These are phyloP conservation scores for Sebastes alutus DNA, from an alignment of 2,797 vertebrate species.

Conservation along the genomic window DNA sequence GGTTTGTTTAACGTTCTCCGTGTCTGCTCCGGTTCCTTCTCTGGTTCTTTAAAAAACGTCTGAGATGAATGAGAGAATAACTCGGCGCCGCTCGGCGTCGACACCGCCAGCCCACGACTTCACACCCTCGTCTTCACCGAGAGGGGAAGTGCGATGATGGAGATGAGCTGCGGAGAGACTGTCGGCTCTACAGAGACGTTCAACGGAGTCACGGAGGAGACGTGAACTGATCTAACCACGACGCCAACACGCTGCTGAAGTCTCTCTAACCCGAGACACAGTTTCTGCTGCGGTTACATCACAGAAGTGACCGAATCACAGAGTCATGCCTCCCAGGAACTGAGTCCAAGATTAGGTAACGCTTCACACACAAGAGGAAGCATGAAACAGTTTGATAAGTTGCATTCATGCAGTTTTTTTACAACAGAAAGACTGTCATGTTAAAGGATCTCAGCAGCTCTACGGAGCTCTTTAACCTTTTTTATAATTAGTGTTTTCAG, in stretches of 20 bases:
- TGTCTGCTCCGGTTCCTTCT: neutral
- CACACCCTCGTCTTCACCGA: neutral
- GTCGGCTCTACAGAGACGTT: too few species aligned
- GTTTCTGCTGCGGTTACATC: neutral
- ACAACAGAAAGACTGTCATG: neutral
- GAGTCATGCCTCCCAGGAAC: neutral
- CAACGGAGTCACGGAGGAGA: too few species aligned
- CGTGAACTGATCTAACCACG: too few species aligned
- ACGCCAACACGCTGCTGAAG: neutral
- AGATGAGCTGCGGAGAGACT: neutral
- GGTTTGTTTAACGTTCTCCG: too few species aligned
- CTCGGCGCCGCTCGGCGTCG: neutral
- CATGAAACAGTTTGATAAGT: too few species aligned
- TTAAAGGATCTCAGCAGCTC: too few species aligned
- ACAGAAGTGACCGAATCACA: neutral
- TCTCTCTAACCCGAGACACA: neutral
- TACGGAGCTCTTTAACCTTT: too few species aligned
- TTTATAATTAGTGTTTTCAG: too few species aligned
- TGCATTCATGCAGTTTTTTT: neutral
- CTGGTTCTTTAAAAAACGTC: neutral
- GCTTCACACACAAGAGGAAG: neutral
- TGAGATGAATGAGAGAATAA: conserved; percentile 61
- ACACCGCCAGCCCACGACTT: conserved; percentile 22
- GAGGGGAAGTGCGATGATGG: conserved; percentile 40
- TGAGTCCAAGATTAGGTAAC: neutral